Base-by-base conservation (phyloP, 2,888 invertebrate species). In the Himalopsyche kuldschensis region DNA sequence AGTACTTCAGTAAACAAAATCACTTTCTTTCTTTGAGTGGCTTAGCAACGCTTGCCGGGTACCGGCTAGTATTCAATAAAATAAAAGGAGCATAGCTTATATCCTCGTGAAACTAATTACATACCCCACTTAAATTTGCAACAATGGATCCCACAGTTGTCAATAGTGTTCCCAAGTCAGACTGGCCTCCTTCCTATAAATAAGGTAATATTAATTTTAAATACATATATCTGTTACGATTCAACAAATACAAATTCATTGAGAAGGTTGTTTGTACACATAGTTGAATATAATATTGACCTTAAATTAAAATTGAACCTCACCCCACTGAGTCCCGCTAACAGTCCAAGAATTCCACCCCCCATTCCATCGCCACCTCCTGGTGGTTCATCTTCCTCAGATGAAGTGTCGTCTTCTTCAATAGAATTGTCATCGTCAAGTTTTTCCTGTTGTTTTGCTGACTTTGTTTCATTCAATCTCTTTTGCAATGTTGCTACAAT, bases 81-180 rank as follows among this genome's bases (percentile, higher is more conserved):
- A n/a, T n/a, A n/a, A n/a, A n/a, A n/a, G n/a, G n/a, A n/a, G n/a
- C n/a, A n/a, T n/a, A n/a, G n/a, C n/a, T n/a, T n/a, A n/a, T n/a
- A n/a, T n/a, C n/a, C n/a, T n/a, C n/a, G n/a, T n/a, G n/a, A n/a
- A 35, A 35, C 3, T 41, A 15, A 15, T 20, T 15, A 90, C 91
- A 91, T 88, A 92, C 92, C 17, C 86, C 86, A 86, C 92, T 92
- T 24, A 92, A 89, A 87, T 89, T 91, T 15, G 88, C 90, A 17
- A 91, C 89, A 63, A 92, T 91, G 31, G 90, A 90, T 86, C 91
- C 90, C n/a, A 92, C 88, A n/a, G 91, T 88, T 1, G 90, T 90
- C 30, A 92, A 87, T 41, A 92, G 87, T 4, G 91, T 89, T 78
- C 91, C 92, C 82, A 92, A 88, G 87, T 92, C 92, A 6, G 91